Evolutionary conservation across 2,888 invertebrate genomes (phyloP), one percentile per base, ranked within the genome.

Genomic region (Calameuta pallipes): DNA sequence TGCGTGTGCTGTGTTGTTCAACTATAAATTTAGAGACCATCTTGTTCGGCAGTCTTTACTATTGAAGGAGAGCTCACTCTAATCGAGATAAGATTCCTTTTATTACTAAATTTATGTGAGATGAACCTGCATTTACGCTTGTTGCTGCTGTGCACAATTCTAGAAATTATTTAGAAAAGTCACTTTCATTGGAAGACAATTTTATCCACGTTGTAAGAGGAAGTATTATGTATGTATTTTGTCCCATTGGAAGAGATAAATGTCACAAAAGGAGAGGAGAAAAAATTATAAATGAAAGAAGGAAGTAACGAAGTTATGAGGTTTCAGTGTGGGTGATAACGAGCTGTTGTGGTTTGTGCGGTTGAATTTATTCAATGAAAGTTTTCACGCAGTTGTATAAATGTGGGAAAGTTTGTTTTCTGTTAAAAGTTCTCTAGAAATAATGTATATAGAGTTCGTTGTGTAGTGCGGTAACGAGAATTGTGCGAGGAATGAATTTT

Each of bases 381-480:
- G 76, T 76, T 80, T 69, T 69, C 68, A 76, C 73, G 56, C 73
- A 74, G 80, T 81, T 36, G 75, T 76, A 75, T 36, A 73, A 70
- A 79, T 77, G 30, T 41, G 74, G 75, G 71, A 79, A 78, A 74
- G 76, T 77, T 80, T 80, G n/a, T 74, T 76, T 79, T 81, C 74
- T 81, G 82, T 81, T 80, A 82, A 79, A 73, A 82, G 81, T 76
- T 82, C 80, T 80, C n/a, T 71, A 74, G 76, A 37, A 75, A 73
- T 73, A 36, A 75, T 75, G 68, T 75, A 76, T 80, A 76, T 56
- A 69, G 23, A 79, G 76, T 79, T 80, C 76, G 78, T 81, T 83
- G 82, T 83, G 82, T 81, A 80, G 83, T 81, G 83, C 83, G 80
- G 79, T 83, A 80, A 82, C 76, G 78, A 75, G 69, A 79, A 74